Evolutionary conservation across 2,797 vertebrate species (phyloP), one percentile per base, ranked within the genome.

Genomic region (Myotis pilosus): DNA sequence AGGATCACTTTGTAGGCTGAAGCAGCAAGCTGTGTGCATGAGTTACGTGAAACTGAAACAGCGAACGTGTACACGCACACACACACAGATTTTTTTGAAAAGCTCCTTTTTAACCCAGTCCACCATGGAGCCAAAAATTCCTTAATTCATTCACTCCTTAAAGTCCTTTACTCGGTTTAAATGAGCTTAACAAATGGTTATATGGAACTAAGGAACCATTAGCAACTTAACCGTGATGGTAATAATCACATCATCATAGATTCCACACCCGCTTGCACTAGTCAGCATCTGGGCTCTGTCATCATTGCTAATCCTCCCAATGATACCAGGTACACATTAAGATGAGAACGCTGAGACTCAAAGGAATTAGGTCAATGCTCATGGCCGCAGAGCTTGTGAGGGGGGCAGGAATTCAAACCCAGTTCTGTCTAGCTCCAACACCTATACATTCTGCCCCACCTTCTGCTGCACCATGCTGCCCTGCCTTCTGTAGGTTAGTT

Each of bases 161-260:
- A 87, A 20, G 69, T 80, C 51, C 20, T 71, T 84, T 51, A 68
- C 16, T 75, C 68, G 69, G 75, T 92, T 66, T 41, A 88, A 84
- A 83, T 95, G 33, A 71, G 17, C 15, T 82, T 53, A 91, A 76
- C 51, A 76, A 88, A 60, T 87, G 76, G 87, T 69, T 47, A 76
- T 15, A 62, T 47, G 41, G 33, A 87, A 60, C 57, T 17, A 12
- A 53, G 6, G n/a, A 87, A 95, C 23, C 15, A 33, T 80, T 68
- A 57, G 49, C 74, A 87, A 57, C 44, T 57, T 64, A 72, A 88
- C 30, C 19, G 25, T 3, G 0, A 36, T 66, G 64, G 33, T 47
- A 5, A 90, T 51, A 71, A 83, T 74, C 30, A 8, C 20, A 80
- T 19, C 71, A 51, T 71, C 71, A 62, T 1, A 47, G 53, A 81